phyloP scores from a whole-genome alignment of 1,140 invertebrate species.

The Drosophila pallidifrons region DNA sequence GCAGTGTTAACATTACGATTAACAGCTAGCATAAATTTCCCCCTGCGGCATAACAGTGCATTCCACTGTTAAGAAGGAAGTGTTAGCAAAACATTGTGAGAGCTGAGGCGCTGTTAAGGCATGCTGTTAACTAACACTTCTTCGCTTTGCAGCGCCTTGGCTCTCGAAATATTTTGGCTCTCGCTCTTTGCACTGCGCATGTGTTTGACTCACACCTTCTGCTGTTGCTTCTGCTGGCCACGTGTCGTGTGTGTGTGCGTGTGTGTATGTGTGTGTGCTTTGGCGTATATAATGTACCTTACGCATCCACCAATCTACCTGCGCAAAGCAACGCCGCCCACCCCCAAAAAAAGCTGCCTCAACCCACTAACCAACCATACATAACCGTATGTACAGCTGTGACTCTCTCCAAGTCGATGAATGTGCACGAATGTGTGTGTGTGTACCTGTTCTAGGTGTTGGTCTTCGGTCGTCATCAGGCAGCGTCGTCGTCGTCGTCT shows the following conservation, averaged over 20 bases:
- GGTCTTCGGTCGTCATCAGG: constrained; percentile 60
- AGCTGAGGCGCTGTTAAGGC: no score
- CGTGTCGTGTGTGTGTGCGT: constrained; percentile 47
- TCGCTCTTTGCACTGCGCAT: constrained; percentile 53
- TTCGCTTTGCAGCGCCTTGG: neutral
- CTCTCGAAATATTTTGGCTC: constrained; percentile 1
- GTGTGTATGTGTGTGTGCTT: constrained; percentile 43
- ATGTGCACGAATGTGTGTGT: constrained; percentile 30
- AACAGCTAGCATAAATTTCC: constrained; percentile 48
- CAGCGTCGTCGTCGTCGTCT: constrained; percentile 60
- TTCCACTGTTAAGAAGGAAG: neutral
- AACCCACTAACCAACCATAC: constrained; percentile 37
- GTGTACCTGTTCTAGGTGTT: constrained; percentile 78
- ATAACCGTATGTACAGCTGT: constrained; percentile 49
- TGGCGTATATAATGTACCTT: constrained; percentile 77
- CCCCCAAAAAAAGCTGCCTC: constrained; percentile 35
- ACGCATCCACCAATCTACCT: constrained; percentile 85
- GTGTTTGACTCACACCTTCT: constrained; percentile 51
- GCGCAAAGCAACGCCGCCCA: constrained; percentile 66
- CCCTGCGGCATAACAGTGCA: constrained; percentile 51
- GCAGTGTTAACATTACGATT: constrained; percentile 17
- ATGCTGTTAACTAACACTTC: neutral
- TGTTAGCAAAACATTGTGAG: constrained; percentile 13
- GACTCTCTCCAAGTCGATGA: constrained; percentile 33
- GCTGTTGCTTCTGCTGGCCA: constrained; percentile 34